Conservation (phyloP, 2,888 invertebrate genomes). For the Piscicola geometra region DNA sequence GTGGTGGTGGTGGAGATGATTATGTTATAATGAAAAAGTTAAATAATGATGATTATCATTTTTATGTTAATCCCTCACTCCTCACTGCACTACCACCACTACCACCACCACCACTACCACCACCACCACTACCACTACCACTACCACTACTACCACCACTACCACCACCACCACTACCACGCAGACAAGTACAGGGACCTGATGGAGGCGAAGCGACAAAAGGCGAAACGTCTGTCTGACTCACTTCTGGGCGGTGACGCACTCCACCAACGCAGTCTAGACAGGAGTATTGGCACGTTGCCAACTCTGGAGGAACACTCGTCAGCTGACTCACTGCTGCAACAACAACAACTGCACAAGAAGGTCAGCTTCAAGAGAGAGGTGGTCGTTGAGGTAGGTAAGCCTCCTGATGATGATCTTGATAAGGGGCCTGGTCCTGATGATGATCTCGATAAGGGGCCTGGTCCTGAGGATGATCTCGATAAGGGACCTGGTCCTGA, state of each 20-base stretch:
- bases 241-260: neutral
- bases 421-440: neutral
- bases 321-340: neutral
- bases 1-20: too few species aligned
- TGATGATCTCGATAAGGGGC: neutral
- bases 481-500: neutral
- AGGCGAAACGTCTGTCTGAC: neutral
- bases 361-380: conserved; percentile 6
- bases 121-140: too few species aligned
- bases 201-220: conserved; percentile 14
- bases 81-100: too few species aligned
- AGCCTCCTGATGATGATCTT: too few species aligned
- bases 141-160: too few species aligned
- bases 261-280: neutral
- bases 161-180: too few species aligned
- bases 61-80: too few species aligned
- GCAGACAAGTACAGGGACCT: conserved; percentile 29
- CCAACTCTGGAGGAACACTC: conserved; percentile 29
- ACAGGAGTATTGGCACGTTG: neutral
- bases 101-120: too few species aligned
- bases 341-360: neutral
- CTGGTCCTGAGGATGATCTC: too few species aligned
- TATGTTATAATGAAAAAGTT: too few species aligned
- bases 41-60: too few species aligned
- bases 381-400: neutral